A percentile compares a stretch with the other conserved stretches of the same genome.
These are phyloP conservation scores for Halcyon senegalensis DNA, from an alignment of 2,113 vertebrate genomes.

Conservation along the genomic window DNA sequence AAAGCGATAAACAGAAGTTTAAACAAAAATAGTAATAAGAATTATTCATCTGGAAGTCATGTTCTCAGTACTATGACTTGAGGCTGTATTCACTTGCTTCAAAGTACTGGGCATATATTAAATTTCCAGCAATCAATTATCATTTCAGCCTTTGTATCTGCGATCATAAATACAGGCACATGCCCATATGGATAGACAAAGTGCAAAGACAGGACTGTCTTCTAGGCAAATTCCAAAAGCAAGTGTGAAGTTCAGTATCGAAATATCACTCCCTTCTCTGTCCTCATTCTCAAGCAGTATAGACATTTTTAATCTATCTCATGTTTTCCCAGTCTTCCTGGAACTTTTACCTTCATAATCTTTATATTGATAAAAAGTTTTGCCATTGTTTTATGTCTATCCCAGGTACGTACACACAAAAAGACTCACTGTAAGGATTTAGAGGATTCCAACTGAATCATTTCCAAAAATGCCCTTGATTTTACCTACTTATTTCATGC, in stretches of 20 bases:
- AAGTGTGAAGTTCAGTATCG: constrained; percentile 43
- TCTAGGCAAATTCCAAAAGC: constrained; percentile 54
- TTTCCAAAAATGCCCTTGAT: background rate
- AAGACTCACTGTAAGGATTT: background rate
- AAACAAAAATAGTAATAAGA: constrained; percentile 7
- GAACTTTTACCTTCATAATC: background rate
- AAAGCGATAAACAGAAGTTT: constrained; percentile 16
- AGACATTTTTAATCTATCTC: background rate
- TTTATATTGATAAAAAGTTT: background rate
- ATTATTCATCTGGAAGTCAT: constrained; percentile 15
- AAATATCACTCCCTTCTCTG: constrained; percentile 21
- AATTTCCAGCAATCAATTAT: constrained; percentile 58
- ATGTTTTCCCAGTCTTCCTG: background rate
- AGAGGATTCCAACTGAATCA: background rate
- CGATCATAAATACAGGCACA: constrained; percentile 36
- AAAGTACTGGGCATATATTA: constrained; percentile 15
- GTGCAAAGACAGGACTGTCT: constrained; percentile 57
- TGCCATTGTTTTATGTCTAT: background rate
- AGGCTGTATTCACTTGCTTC: constrained; percentile 9
- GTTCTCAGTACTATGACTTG: background rate
- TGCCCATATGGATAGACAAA: constrained; percentile 53
- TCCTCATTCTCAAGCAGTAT: background rate
- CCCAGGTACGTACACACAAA: background rate
- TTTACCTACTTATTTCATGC: background rate
- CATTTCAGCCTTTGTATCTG: constrained; percentile 56